Conservation (phyloP, 2,888 invertebrate species). For the Pycnomerus fuliginosus region DNA sequence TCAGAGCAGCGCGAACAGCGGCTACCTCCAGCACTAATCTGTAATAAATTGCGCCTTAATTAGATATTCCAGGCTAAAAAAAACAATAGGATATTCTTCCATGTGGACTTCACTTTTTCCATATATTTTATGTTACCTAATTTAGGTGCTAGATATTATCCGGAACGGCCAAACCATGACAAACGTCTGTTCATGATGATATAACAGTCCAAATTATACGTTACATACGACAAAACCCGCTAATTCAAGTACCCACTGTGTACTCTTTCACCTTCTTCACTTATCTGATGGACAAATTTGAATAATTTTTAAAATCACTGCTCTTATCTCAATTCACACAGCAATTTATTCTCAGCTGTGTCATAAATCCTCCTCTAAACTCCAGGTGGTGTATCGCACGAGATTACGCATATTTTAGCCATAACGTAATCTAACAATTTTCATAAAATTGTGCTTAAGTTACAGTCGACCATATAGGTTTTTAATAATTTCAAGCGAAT, state of each 20-base stretch:
- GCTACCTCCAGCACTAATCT: slow-evolving; percentile 5
- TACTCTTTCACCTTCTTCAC: slow-evolving; percentile 2
- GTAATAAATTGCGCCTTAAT: slow-evolving; percentile 19
- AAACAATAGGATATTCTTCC: slow-evolving; percentile 19
- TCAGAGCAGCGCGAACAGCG: slow-evolving; percentile 6
- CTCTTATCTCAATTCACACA: no score
- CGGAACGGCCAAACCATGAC: slow-evolving; percentile 19
- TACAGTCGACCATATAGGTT: no score
- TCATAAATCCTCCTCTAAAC: no score
- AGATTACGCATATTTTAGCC: no score
- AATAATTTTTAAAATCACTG: no score
- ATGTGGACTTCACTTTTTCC: slow-evolving; percentile 5
- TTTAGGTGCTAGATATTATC: slow-evolving; percentile 21
- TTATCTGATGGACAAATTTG: no score
- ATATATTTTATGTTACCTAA: slow-evolving; percentile 21
- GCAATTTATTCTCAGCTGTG: no score
- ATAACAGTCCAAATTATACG: slow-evolving; percentile 18
- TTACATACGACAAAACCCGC: slow-evolving; percentile 8
- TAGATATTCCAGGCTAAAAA: slow-evolving; percentile 20
- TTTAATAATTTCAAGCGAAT: no score
- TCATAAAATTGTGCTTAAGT: no score
- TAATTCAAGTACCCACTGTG: slow-evolving; percentile 12
- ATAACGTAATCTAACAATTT: no score
- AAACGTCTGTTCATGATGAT: slow-evolving; percentile 18
- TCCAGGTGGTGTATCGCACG: no score